These are phyloP conservation scores for Stegodyphus mimosarum DNA, from an alignment of 1,140 invertebrate genomes.

Conservation along the genomic window DNA sequence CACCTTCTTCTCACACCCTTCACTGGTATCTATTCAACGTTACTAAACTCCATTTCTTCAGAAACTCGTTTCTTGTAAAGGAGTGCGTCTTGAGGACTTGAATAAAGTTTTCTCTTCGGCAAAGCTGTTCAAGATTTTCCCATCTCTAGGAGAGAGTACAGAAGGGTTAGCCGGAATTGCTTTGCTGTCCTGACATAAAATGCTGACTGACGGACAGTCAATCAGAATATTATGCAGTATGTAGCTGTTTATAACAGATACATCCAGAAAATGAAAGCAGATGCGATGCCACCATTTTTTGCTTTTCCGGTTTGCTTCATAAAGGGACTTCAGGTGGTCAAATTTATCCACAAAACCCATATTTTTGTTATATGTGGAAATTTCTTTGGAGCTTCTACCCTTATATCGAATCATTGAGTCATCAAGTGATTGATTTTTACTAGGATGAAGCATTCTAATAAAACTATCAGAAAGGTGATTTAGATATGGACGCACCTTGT, in stretches of 20 bases:
- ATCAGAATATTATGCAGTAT: background rate
- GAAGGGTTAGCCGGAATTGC: too few relatives aligned
- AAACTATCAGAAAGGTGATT: background rate
- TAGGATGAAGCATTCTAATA: background rate
- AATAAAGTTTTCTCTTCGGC: too few relatives aligned
- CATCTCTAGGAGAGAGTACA: too few relatives aligned
- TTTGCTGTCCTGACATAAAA: too few relatives aligned
- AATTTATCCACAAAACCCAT: background rate
- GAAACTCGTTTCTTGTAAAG: too few relatives aligned
- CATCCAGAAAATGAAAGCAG: background rate
- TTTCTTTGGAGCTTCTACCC: slow-evolving; percentile 64
- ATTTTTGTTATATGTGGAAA: background rate
- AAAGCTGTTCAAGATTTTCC: too few relatives aligned
- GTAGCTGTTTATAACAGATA: background rate
- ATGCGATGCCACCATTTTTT: too few relatives aligned
- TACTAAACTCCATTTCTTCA: too few relatives aligned
- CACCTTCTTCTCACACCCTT: too few relatives aligned
- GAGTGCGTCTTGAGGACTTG: too few relatives aligned
- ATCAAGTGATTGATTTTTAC: slow-evolving; percentile 44
- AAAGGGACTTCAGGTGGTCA: slow-evolving; percentile 17
- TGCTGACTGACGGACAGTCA: too few relatives aligned
- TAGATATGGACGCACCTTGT: background rate
- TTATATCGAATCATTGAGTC: slow-evolving; percentile 60
- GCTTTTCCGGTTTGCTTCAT: background rate
- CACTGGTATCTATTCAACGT: too few relatives aligned